Evolutionary conservation across 2,113 vertebrate species (phyloP).

Genomic region (Podarcis muralis): DNA sequence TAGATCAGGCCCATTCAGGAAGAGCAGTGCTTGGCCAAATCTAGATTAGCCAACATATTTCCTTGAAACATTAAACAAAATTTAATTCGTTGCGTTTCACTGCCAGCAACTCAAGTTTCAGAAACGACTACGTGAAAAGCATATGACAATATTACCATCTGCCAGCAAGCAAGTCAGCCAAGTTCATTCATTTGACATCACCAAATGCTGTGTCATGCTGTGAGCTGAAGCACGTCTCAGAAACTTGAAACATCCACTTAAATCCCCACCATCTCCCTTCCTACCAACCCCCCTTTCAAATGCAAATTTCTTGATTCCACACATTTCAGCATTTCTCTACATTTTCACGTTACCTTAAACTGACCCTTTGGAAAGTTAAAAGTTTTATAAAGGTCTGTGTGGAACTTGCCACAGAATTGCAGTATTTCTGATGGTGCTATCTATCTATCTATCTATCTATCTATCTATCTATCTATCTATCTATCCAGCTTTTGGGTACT

Average conservation of each 20-base stretch:
- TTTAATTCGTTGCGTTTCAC: not conserved
- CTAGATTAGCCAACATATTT: not conserved
- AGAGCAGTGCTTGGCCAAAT: not conserved
- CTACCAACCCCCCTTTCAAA: not conserved
- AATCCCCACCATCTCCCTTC: not conserved
- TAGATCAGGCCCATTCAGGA: not conserved
- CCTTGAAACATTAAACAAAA: constrained; percentile 1
- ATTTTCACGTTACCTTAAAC: not conserved
- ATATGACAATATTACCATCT: constrained; percentile 63
- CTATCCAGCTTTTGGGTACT: not conserved
- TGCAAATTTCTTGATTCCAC: not conserved
- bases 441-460: too few relatives aligned
- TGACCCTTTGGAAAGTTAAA: not conserved
- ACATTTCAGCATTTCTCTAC: not conserved
- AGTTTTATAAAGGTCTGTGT: not conserved
- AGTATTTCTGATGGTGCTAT: not conserved
- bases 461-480: too few relatives aligned
- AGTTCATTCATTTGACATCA: constrained; percentile 59
- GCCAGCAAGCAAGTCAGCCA: constrained; percentile 76
- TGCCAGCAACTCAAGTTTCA: not conserved
- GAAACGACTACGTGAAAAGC: constrained; percentile 64
- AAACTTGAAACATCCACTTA: constrained; percentile 40
- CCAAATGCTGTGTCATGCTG: constrained; percentile 37
- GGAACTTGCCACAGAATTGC: too few relatives aligned
- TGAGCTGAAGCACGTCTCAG: constrained; percentile 52